A percentile compares a stretch with the other conserved stretches of the same genome.
These are phyloP conservation scores for Lynx canadensis DNA, from an alignment of 2,113 vertebrate species.

Conservation along the genomic window DNA sequence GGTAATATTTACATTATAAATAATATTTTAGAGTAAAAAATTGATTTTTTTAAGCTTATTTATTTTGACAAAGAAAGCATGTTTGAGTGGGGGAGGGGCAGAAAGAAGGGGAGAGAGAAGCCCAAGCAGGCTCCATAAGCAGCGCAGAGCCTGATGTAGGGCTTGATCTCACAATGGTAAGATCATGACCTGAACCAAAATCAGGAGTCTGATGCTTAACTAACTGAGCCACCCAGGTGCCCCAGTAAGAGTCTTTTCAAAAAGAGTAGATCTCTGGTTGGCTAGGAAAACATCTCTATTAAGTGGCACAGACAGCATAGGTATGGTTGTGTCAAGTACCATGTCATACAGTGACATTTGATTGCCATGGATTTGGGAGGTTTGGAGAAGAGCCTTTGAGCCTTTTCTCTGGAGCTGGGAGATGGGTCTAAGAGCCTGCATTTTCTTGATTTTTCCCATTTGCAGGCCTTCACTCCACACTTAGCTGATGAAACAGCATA, in stretches of 20 bases:
- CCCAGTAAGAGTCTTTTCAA: neutral
- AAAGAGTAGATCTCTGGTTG: neutral
- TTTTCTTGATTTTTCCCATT: neutral
- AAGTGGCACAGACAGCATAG: neutral
- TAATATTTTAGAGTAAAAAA: conserved; percentile 32
- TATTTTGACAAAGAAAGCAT: no score
- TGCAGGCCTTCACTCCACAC: neutral
- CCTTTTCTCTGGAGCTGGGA: neutral
- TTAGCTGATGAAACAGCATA: neutral
- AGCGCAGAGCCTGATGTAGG: no score
- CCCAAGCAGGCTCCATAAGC: no score
- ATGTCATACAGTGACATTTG: neutral
- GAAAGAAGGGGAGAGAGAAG: no score
- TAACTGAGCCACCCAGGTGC: no score
- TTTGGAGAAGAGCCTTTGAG: neutral
- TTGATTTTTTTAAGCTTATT: neutral
- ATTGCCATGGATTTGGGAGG: neutral
- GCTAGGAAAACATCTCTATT: neutral
- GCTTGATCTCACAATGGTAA: no score
- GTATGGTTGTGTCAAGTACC: neutral
- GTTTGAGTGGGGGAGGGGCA: no score
- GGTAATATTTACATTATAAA: neutral
- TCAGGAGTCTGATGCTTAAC: no score
- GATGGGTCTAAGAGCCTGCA: neutral
- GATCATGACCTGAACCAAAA: no score